Percentiles rank a stretch among this genome's conserved stretches.
Evolutionary conservation across 2,113 vertebrate genomes (phyloP).

Genomic region (Centropristis striata): DNA sequence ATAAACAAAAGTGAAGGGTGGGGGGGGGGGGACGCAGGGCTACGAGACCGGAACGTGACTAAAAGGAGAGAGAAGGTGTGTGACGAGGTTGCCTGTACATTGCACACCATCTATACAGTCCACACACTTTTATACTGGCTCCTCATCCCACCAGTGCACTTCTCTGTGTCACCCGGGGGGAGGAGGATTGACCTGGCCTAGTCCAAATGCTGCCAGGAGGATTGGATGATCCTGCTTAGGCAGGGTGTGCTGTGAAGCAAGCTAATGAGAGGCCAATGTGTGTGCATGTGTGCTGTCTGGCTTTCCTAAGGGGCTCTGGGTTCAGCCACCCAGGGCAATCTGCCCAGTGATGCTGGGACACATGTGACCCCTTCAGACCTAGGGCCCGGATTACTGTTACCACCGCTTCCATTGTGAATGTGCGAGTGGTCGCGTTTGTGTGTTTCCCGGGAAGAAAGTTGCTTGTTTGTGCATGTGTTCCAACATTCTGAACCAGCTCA

Average conservation of each 20-base stretch:
- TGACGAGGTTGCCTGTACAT: constrained; percentile 35
- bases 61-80: constrained; percentile 29
- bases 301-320: constrained; percentile 59
- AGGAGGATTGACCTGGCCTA: constrained; percentile 71
- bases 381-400: constrained; percentile 68
- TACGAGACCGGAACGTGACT: constrained; percentile 20
- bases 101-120: background rate
- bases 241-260: constrained; percentile 77
- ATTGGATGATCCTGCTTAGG: constrained; percentile 80
- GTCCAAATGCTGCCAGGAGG: constrained; percentile 76
- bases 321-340: constrained; percentile 71
- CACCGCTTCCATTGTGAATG: constrained; percentile 12
- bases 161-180: constrained; percentile 52
- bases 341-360: constrained; percentile 74
- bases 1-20: constrained; percentile 25
- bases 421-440: background rate
- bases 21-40: background rate
- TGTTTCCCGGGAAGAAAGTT: constrained; percentile 19
- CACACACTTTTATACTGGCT: constrained; percentile 25
- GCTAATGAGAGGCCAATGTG: constrained; percentile 74
- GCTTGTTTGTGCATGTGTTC: constrained; percentile 39
- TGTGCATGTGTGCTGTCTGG: constrained; percentile 56
- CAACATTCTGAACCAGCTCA: constrained; percentile 41
- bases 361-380: constrained; percentile 75
- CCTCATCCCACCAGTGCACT: constrained; percentile 46